Evolutionary conservation across 2,888 invertebrate genomes (phyloP), one percentile per base, ranked within the genome.

Genomic region (Lasius platythorax): DNA sequence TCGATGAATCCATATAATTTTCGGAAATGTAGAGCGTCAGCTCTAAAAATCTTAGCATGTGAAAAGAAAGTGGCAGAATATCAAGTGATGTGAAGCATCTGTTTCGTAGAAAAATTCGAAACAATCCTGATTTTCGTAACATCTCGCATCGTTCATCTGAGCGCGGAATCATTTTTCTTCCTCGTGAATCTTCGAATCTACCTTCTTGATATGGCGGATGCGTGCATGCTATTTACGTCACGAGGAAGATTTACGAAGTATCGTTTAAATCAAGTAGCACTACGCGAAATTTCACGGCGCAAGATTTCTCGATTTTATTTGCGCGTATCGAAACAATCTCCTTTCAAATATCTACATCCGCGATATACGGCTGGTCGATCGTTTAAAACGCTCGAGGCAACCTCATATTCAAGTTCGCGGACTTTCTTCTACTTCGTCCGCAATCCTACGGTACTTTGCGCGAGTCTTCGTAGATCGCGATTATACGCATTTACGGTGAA

Each of bases 201-300:
- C 53, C 58, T 40, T 23, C 3, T 5, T 43, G 5, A 23, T 18
- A 50, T 37, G 11, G 18, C 67, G 56, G 56, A n/a, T n/a, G 23
- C 40, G 18, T 28, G 18, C 28, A 8, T 18, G 63, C 33, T 15
- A 15, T 67, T 28, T 30, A 53, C 83, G 53, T 76, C 50, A 56
- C 56, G 40, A 23, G 30, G n/a, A 6, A 15, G 56, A 70, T 70
- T 78, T 68, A 68, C 68, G 76, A 68, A 68, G 23, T 56, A 58
- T 53, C 76, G 37, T 78, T 46, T 43, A 79, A 78, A 70, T 78
- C 56, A 79, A 79, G 72, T 46, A 58, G 56, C 79, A 11, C 43
- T 5, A 30, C 30, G 56, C 37, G 43, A 70, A 78, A 70, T 56
- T 78, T 78, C 56, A 30, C 40, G 68, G 40, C 70, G 40, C 37